Evolutionary conservation across 2,888 invertebrate species (phyloP).

Genomic region (Ryuthela nishihirai): DNA sequence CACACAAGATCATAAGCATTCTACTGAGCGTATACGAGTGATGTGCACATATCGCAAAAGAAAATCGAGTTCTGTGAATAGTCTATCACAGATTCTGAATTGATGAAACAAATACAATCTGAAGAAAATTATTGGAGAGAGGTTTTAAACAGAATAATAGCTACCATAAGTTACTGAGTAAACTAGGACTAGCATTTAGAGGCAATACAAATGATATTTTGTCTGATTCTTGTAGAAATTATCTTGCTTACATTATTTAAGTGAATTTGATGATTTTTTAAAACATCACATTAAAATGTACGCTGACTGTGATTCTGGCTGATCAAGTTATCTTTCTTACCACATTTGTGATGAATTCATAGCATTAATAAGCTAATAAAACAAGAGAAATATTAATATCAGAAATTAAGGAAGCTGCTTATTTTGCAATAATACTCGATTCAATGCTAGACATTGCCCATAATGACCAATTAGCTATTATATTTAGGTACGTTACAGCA

Average conservation of each 20-base stretch:
- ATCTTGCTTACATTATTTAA: neutral
- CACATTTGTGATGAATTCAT: neutral
- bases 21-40: neutral
- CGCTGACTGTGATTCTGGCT: neutral
- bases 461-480: constrained; percentile 1
- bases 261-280: constrained; percentile 1
- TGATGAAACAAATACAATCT: neutral
- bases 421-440: constrained; percentile 5
- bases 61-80: neutral
- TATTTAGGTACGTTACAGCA: neutral
- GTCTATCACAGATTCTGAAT: no score
- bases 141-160: neutral
- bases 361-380: constrained; percentile 1
- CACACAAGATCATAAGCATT: neutral
- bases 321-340: constrained; percentile 1
- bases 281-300: neutral
- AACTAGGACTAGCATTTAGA: constrained; percentile 1
- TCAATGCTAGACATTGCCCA: neutral
- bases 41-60: neutral
- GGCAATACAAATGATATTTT: neutral
- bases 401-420: constrained; percentile 4
- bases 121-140: constrained; percentile 1
- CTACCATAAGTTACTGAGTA: constrained; percentile 1
- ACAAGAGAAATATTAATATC: neutral
- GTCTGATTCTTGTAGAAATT: neutral